Evolutionary conservation across 1,140 invertebrate genomes (phyloP).

Genomic region (Orussus abietinus): DNA sequence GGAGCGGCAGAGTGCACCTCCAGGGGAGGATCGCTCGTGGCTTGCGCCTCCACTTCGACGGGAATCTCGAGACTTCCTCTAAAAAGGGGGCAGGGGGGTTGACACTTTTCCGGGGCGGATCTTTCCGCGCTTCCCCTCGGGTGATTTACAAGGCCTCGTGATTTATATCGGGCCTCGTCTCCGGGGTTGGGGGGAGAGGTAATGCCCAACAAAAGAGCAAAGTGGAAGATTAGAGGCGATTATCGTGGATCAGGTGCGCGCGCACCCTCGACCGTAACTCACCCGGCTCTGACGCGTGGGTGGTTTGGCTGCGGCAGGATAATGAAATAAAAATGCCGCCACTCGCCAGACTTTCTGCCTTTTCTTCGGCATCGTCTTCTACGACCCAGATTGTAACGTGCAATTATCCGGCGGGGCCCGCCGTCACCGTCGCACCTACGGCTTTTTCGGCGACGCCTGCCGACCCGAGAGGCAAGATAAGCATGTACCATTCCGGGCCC

Average conservation of each 20-base stretch:
- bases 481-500: too few relatives aligned
- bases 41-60: constrained; percentile 30
- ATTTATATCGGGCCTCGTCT: constrained; percentile 41
- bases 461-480: too few relatives aligned
- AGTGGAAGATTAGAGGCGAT: constrained; percentile 55
- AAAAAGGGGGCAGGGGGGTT: constrained; percentile 24
- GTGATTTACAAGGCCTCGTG: constrained; percentile 42
- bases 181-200: constrained; percentile 16
- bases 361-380: neutral
- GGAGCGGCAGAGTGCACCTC: constrained; percentile 3
- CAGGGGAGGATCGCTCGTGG: constrained; percentile 19
- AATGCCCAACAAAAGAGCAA: constrained; percentile 44
- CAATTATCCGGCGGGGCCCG: too few relatives aligned
- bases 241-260: constrained; percentile 50
- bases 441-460: too few relatives aligned
- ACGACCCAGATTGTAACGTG: neutral
- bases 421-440: too few relatives aligned
- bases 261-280: constrained; percentile 41
- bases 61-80: constrained; percentile 23
- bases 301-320: constrained; percentile 30
- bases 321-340: constrained; percentile 39
- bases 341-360: too few relatives aligned
- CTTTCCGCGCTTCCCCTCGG: constrained; percentile 33
- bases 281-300: constrained; percentile 39
- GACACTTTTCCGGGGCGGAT: constrained; percentile 15